Percentiles rank a stretch among this genome's conserved stretches.
These are phyloP conservation scores for Armadillidium nasatum DNA, from an alignment of 1,140 invertebrate species.

Conservation along the genomic window DNA sequence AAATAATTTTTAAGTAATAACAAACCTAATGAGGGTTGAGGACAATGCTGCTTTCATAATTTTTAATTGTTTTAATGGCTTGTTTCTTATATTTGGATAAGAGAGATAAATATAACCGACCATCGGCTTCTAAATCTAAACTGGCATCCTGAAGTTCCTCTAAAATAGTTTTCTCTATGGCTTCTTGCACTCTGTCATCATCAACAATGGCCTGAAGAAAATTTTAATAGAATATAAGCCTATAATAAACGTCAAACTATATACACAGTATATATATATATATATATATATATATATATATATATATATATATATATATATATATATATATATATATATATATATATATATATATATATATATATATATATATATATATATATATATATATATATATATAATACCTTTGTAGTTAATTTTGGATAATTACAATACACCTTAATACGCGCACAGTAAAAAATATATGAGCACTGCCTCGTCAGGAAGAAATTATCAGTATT, in stretches of 20 bases:
- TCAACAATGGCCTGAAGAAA: constrained; percentile 59
- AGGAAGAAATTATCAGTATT: constrained; percentile 21
- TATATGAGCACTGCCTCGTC: constrained; percentile 26
- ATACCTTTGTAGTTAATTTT: constrained; percentile 19
- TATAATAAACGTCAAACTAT: too few species aligned
- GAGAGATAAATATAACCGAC: constrained; percentile 44
- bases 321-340: constrained; percentile 24
- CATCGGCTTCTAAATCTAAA: constrained; percentile 51
- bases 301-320: constrained; percentile 24
- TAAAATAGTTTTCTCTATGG: constrained; percentile 60
- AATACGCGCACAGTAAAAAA: constrained; percentile 24
- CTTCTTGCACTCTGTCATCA: constrained; percentile 64
- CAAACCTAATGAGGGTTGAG: constrained; percentile 60
- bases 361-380: constrained; percentile 24
- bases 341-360: constrained; percentile 22
- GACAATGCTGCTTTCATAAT: constrained; percentile 70
- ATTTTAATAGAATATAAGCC: too few species aligned
- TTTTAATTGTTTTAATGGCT: constrained; percentile 61
- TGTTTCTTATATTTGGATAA: constrained; percentile 58
- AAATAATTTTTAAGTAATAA: background rate
- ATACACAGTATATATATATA: background rate
- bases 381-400: background rate
- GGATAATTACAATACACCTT: constrained; percentile 24
- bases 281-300: constrained; percentile 20
- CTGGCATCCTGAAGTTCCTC: constrained; percentile 49